Base-by-base conservation (phyloP, 2,797 vertebrate species). In the Melanotaenia pygmaea region DNA sequence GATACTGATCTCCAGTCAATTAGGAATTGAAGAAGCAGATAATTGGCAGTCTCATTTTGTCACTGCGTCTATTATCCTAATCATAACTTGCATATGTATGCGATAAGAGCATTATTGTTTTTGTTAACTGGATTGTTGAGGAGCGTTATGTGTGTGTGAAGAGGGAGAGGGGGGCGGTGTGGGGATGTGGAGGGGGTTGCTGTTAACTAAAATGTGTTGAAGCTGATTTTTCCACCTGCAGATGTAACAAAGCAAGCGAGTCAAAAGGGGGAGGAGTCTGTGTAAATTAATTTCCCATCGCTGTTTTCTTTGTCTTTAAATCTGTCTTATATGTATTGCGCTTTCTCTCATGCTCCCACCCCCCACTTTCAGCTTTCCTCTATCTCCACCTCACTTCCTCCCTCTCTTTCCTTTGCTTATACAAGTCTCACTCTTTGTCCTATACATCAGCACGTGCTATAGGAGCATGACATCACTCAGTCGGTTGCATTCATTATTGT, bases 401-500 rank as follows among this genome's bases (percentile, higher is more conserved):
- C 30, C n/a, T 61, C 51, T 34, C 38, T 47, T 43, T 64, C 30
- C 24, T 53, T 56, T 53, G 51, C 66, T 60, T 61, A 64, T 50
- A 71, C 72, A 72, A 28, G 68, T 59, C 59, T 38, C 66, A 65
- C 45, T 77, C 88, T 91, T 92, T 92, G 90, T 92, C 82, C 87
- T 45, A 81, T 91, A 90, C 80, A 81, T 91, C 72, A 50, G 45
- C 86, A 83, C 64, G 87, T 76, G 82, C 80, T 88, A 86, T 89
- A 88, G 84, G 89, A 83, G 20, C 73, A 85, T 92, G 88, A 93
- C 77, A 82, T 92, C 91, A 91, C 62, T 79, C 73, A 24, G 61
- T 60, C 40, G 40, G 73, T 88, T 89, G 82, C 83, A 72, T 69
- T 87, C 88, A 89, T 92, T 90, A 89, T 87, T 79, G 90, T 91